These are phyloP conservation scores for Polypedilum pembai DNA, from an alignment of 1,140 invertebrate species.

Conservation along the genomic window DNA sequence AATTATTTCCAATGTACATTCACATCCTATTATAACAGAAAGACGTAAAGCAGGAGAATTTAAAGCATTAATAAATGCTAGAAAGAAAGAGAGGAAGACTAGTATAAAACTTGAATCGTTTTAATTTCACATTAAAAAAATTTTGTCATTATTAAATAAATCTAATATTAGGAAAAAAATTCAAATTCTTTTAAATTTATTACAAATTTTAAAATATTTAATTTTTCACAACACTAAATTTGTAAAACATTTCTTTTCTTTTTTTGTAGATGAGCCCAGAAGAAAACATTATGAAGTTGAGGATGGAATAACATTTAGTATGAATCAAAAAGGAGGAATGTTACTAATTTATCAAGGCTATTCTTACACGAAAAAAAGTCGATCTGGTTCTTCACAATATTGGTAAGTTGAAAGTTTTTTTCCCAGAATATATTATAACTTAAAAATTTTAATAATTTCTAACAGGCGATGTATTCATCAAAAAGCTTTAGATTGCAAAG, in stretches of 20 bases:
- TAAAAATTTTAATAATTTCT: background rate
- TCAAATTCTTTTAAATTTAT: background rate
- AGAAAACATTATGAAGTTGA: background rate
- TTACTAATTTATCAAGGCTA: background rate
- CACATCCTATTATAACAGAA: constrained; percentile 41
- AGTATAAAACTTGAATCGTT: background rate
- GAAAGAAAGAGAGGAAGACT: background rate
- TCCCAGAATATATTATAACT: background rate
- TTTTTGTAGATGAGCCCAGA: background rate
- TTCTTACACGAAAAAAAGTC: background rate
- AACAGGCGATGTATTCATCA: constrained; percentile 17
- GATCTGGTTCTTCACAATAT: background rate
- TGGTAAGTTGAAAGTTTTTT: background rate
- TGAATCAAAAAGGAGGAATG: constrained; percentile 25
- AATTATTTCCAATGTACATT: constrained; percentile 40
- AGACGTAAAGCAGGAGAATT: constrained; percentile 41
- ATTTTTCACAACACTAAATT: background rate
- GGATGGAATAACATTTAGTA: constrained; percentile 2
- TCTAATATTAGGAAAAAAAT: background rate
- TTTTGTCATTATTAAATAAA: background rate
- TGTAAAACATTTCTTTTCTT: background rate
- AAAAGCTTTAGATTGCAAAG: background rate
- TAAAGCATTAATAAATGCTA: constrained; percentile 8
- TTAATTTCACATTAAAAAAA: background rate
- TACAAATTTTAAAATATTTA: background rate